Base-by-base conservation (phyloP, 2,113 vertebrate genomes). In the Trematomus loennbergii region DNA sequence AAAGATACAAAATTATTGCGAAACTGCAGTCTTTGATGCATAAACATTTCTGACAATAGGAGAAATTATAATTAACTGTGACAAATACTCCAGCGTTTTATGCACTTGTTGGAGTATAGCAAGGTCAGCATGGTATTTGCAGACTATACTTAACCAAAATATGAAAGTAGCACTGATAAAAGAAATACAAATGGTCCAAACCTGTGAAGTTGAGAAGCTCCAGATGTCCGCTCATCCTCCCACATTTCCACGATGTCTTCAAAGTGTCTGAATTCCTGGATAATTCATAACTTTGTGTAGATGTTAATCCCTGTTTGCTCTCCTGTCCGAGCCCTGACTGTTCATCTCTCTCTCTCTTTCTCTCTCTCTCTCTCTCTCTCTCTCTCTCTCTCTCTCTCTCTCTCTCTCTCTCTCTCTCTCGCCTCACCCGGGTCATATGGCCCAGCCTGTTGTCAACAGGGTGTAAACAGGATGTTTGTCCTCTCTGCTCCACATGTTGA, bases 401-500 rank as follows among this genome's bases (percentile, higher is more conserved):
- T n/a, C n/a, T n/a, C n/a, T n/a, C n/a, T n/a, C n/a, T n/a, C n/a
- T n/a, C n/a, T n/a, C n/a, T n/a, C n/a, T n/a, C n/a, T n/a, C n/a
- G n/a, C n/a, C n/a, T n/a, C 63, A n/a, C 65, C 78, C 66, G 43
- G 79, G 72, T 89, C 85, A 88, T 75, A 79, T 81, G 83, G 77
- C 74, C 80, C 75, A 64, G 72, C 57, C 79, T 83, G 62, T 81
- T 72, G 60, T 80, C 16, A 60, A 53, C 83, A 85, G 54, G 55
- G 84, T 86, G 81, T 83, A 62, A 87, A 89, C 85, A 85, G 75
- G 76, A 75, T 82, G 88, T 88, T 90, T 89, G 81, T 90, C 62
- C 75, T 82, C 78, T 82, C 58, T 71, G 74, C 43, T 86, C 87
- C 92, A 93, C 92, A 94, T 94, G 92, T 88, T 91, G 75, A 84